Base-by-base conservation (phyloP, 2,113 vertebrate species). In the Ia io region DNA sequence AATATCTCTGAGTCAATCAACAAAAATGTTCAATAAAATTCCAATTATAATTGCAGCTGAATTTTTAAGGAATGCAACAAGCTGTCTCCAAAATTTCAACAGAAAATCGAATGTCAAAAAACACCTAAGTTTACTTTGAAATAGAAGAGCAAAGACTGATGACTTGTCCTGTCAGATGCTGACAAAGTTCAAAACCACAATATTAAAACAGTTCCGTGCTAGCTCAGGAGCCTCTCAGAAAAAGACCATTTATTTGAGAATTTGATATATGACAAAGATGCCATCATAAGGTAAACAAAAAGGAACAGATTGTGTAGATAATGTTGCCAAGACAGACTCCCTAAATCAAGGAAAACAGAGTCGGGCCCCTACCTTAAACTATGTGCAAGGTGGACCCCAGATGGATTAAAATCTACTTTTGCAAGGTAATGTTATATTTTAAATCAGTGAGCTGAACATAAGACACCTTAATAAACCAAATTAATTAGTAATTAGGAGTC, bases 221-320 rank as follows among this genome's bases (percentile, higher is more conserved):
- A 10, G 59, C 49, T 37, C 35, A 88, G 25, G 7, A 87, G 20
- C 12, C 79, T 11, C 56, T 69, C 30, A 65, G 18, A 84, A 49
- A 88, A 42, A 73, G 16, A 79, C 3, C 25, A 90, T 83, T 61
- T 84, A 67, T 42, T 92, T 90, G 53, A 63, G n/a, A 78, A 86
- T 11, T 71, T 85, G 51, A 59, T 84, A 56, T 49, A 35, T 92
- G 59, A 85, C 67, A 90, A 97, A 85, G 32, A 76, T 42, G 40
- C 13, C 11, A 89, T 88, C 18, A 32, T 44, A n/a, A 73, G 25
- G 16, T 61, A 91, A 82, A 80, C 47, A 85, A 37, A 74, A 93
- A 82, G 32, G 6, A 87, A 91, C 2, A 74, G 28, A 71, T 85
- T 51, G 1, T 56, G 90, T 92, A 63, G 59, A 91, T 85, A 6